Evolutionary conservation across 1,140 invertebrate genomes (phyloP).

Genomic region (Eumeta japonica): DNA sequence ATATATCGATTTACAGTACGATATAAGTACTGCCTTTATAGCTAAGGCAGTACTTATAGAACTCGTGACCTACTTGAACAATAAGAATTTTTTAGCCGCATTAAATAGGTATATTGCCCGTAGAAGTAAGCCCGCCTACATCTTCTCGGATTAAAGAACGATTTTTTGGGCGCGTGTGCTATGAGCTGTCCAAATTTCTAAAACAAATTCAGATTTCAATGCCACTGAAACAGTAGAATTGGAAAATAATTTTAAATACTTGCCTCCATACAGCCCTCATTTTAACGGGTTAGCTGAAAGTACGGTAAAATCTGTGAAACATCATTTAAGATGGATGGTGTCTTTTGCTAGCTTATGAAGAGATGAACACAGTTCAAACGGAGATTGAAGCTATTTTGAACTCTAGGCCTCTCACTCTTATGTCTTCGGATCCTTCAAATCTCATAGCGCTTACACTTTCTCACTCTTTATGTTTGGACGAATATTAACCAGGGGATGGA

Average conservation of each 20-base stretch:
- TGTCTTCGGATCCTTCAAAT: slow-evolving; percentile 2
- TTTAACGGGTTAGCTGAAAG: not conserved
- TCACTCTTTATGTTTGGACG: slow-evolving; percentile 1
- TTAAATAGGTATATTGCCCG: slow-evolving; percentile 8
- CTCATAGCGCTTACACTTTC: not conserved
- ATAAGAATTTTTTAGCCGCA: slow-evolving; percentile 2
- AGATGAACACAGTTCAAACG: slow-evolving; percentile 2
- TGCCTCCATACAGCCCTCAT: not conserved
- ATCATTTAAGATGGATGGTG: slow-evolving; percentile 2
- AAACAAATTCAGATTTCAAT: not conserved
- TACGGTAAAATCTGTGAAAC: slow-evolving; percentile 2
- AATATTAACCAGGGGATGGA: not conserved
- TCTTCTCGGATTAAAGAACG: slow-evolving; percentile 8
- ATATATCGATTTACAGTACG: no score
- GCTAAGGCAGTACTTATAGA: no score
- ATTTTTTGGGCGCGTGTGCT: slow-evolving; percentile 5
- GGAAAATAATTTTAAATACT: not conserved
- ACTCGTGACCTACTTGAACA: slow-evolving; percentile 9
- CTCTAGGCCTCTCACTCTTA: slow-evolving; percentile 1
- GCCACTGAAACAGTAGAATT: not conserved
- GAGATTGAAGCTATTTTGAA: no score
- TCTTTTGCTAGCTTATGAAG: not conserved
- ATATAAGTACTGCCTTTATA: no score
- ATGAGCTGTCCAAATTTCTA: slow-evolving; percentile 8
- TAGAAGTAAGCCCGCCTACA: slow-evolving; percentile 4